phyloP scores from a whole-genome alignment of 2,113 vertebrate species.

The Acanthisitta chloris region DNA sequence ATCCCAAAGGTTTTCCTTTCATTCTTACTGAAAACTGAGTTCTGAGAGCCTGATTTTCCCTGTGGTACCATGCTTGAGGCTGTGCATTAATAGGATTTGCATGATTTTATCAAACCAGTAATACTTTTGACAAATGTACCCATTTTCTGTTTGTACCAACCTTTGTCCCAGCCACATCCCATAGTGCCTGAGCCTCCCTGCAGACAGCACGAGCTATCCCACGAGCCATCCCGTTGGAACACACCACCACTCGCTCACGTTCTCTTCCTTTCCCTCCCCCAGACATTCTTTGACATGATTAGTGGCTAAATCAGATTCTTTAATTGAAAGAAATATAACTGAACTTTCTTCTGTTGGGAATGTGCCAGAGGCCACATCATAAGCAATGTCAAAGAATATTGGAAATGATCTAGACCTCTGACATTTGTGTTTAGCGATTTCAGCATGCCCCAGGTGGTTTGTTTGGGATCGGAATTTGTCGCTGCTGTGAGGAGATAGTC shows the following conservation, averaged over 20 bases:
- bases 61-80: fast-evolving
- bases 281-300: constrained; percentile 59
- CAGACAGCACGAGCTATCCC: neutral
- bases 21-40: neutral
- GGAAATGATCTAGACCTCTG: constrained; percentile 16
- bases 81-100: neutral
- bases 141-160: neutral
- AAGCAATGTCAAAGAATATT: constrained; percentile 30
- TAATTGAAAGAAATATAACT: constrained; percentile 52
- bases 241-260: neutral
- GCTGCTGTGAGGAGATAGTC: constrained; percentile 12
- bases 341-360: constrained; percentile 36
- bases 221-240: neutral
- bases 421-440: constrained; percentile 41
- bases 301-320: constrained; percentile 45
- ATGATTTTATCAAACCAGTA: neutral
- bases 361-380: constrained; percentile 35
- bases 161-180: neutral
- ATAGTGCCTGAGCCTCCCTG: neutral
- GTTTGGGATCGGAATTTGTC: constrained; percentile 26
- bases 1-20: neutral
- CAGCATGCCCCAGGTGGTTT: constrained; percentile 1
- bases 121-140: neutral
- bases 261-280: constrained; percentile 38
- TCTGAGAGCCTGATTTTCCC: neutral